Base-by-base conservation (phyloP, 1,140 invertebrate genomes). In the Stenopsyche tienmushanensis region DNA sequence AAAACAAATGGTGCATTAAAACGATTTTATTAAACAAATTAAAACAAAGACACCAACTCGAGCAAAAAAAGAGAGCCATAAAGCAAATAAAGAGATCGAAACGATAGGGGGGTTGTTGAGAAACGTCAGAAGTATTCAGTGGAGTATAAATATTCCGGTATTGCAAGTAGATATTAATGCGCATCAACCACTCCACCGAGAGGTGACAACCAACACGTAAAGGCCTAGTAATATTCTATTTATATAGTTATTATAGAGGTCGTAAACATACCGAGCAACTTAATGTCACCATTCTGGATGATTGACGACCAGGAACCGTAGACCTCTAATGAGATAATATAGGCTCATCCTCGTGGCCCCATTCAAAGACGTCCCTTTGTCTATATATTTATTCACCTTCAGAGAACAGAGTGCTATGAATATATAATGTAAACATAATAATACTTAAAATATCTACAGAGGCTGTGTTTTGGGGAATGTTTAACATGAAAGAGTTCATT, bases 281-380 rank as follows among this genome's bases (percentile, higher is more conserved):
- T 54, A 54, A 54, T 54, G 52, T 54, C 52, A 54, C 52, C 52
- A 54, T 54, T 54, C 20, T 54, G 52, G 52, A 54, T 54, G 52
- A 54, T 54, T 54, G 52, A 54, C 52, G 52, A 54, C 52, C 52
- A 34, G 23, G 18, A 54, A 34, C 52, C 52, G 52, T 34, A 54
- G 18, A 54, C 52, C 52, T 54, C 52, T 54, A 54, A 54, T 54
- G 52, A 54, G 52, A 54, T 54, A 54, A 54, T 54, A 54, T 20
- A 54, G 26, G 18, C 10, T 20, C 18, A 20, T 18, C n/a, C 52
- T 21, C 10, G 17, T 15, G 17, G 47, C 47, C 10, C 47, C 17
- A 5, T 54, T 23, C 3, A 20, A 18, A 24, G 24, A 25, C 52
- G 52, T 24, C 52, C 52, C 23, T 54, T 54, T 54, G 52, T 54